These are phyloP conservation scores for Drosophila funebris DNA, from an alignment of 1,140 invertebrate genomes.

Conservation along the genomic window DNA sequence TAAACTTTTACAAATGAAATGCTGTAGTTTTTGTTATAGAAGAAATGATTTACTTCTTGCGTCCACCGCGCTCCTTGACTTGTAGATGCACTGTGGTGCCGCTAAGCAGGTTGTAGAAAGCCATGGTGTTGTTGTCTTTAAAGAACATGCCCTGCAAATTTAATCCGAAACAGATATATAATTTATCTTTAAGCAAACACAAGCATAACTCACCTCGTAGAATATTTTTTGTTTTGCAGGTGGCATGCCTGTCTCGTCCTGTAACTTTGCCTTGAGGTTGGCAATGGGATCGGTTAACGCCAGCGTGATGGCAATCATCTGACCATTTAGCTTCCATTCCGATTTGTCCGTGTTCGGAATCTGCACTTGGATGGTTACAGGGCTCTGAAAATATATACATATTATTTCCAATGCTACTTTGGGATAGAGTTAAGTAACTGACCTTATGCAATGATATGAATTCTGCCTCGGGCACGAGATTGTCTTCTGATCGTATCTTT, in stretches of 20 bases:
- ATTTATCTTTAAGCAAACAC: background rate
- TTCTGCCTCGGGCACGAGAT: constrained; percentile 92
- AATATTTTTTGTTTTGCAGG: constrained; percentile 96
- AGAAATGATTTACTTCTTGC: constrained; percentile 93
- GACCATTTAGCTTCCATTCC: constrained; percentile 98
- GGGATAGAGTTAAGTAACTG: constrained; percentile 66
- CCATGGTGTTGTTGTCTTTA: constrained; percentile 97
- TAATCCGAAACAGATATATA: constrained; percentile 46
- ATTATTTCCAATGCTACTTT: background rate
- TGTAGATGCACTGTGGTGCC: constrained; percentile 94
- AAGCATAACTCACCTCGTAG: constrained; percentile 79
- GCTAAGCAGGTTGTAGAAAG: constrained; percentile 96
- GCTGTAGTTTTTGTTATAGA: background rate
- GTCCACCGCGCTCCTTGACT: constrained; percentile 98
- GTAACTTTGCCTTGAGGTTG: constrained; percentile 94
- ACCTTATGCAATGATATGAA: constrained; percentile 84
- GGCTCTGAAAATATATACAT: constrained; percentile 83
- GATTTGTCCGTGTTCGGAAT: constrained; percentile 95
- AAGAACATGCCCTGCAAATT: constrained; percentile 94
- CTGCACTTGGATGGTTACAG: constrained; percentile 90
- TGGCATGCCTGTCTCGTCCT: constrained; percentile 96
- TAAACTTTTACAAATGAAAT: constrained; percentile 56
- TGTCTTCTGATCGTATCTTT: constrained; percentile 95
- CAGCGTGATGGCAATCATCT: constrained; percentile 91
- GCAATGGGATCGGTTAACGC: constrained; percentile 92